Evolutionary conservation across 2,888 invertebrate species (phyloP).

Genomic region (Caprella mutica): DNA sequence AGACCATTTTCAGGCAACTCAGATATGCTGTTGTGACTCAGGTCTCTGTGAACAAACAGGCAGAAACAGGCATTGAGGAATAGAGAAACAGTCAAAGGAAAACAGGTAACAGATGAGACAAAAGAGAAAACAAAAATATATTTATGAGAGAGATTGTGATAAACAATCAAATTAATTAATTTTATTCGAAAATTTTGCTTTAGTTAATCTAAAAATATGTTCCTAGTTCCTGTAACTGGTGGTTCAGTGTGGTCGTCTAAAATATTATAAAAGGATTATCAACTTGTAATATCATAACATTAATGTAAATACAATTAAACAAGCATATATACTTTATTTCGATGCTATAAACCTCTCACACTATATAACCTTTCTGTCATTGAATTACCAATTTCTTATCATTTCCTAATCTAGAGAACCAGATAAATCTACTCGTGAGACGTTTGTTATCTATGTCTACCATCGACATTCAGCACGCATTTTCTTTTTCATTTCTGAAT

Average conservation of each 20-base stretch:
- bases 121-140: not conserved
- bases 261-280: not conserved
- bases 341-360: not conserved
- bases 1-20: conserved; percentile 60
- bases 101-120: not conserved
- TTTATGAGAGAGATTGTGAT: too few species aligned
- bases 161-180: not conserved
- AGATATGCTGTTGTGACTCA: conserved; percentile 70
- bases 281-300: not conserved
- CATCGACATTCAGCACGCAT: too few species aligned
- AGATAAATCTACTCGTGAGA: too few species aligned
- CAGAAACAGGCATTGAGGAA: too few species aligned
- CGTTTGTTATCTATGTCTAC: too few species aligned
- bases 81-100: not conserved
- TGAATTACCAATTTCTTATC: too few species aligned
- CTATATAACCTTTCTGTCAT: not conserved
- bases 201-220: not conserved
- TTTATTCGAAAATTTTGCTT: not conserved
- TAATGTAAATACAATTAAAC: not conserved
- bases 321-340: not conserved
- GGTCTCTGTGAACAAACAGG: conserved; percentile 52
- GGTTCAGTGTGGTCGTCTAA: not conserved
- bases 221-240: not conserved
- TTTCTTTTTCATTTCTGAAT: too few species aligned
- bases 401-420: too few species aligned